These are phyloP conservation scores for Subanguina moxae DNA, from an alignment of 1,140 invertebrate genomes.

Conservation along the genomic window DNA sequence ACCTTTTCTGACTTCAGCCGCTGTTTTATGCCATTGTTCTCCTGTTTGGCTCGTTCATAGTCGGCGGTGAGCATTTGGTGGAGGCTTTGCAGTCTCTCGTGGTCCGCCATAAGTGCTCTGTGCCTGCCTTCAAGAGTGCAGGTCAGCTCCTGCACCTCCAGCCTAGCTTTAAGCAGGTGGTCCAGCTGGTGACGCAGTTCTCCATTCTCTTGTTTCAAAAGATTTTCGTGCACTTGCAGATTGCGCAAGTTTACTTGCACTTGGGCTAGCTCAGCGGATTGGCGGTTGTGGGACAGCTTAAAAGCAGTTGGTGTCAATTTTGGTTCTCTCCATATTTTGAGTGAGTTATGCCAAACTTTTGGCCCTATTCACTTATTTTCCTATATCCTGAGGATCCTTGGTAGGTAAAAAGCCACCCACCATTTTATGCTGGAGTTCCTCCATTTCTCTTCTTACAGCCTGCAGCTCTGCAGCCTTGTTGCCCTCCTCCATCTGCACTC, in stretches of 20 bases:
- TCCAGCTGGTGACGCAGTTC: slow-evolving; percentile 31
- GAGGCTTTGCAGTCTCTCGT: slow-evolving; percentile 34
- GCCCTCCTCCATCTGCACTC: slow-evolving; percentile 25
- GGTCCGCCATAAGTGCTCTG: slow-evolving; percentile 29
- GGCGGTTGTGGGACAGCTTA: slow-evolving; percentile 21
- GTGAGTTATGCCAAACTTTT: too few relatives aligned
- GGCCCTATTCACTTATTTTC: background rate
- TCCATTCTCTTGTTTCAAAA: slow-evolving; percentile 16
- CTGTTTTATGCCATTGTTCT: slow-evolving; percentile 24
- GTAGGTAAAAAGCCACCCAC: slow-evolving; percentile 13
- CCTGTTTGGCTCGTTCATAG: slow-evolving; percentile 30
- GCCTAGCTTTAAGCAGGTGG: slow-evolving; percentile 6
- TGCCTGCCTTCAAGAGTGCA: slow-evolving; percentile 28
- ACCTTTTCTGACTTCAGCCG: slow-evolving; percentile 34
- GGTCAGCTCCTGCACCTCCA: slow-evolving; percentile 20
- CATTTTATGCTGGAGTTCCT: slow-evolving; percentile 37
- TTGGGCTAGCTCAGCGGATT: slow-evolving; percentile 28
- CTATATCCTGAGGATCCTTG: too few relatives aligned
- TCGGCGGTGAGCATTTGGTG: slow-evolving; percentile 37
- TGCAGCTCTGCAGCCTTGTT: slow-evolving; percentile 29
- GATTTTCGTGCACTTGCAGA: slow-evolving; percentile 33
- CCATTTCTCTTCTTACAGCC: slow-evolving; percentile 35
- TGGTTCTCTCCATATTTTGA: too few relatives aligned
- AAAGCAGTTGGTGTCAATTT: too few relatives aligned
- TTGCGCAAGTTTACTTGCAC: slow-evolving; percentile 31